Percentiles rank a stretch among this genome's conserved stretches.
phyloP scores from a whole-genome alignment of 2,797 vertebrate species.

The Lagocephalus sceleratus region DNA sequence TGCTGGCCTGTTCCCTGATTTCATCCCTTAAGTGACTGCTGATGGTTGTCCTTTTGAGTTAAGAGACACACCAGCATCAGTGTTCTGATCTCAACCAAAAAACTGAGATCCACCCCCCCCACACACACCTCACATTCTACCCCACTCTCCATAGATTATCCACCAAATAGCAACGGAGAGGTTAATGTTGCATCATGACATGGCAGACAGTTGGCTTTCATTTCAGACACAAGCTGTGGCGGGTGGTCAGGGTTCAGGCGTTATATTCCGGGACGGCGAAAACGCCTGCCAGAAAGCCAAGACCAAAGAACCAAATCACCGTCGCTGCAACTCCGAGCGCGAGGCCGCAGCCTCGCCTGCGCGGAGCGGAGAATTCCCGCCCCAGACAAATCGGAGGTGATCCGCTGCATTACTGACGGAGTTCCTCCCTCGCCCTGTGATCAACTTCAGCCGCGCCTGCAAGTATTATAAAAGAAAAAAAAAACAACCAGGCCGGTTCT shows the following conservation, averaged over 20 bases:
- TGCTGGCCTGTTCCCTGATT: not conserved
- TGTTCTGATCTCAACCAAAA: not conserved
- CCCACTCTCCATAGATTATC: not conserved
- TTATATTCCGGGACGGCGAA: slow-evolving; percentile 17
- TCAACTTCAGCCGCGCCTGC: slow-evolving; percentile 11
- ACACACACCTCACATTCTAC: not conserved
- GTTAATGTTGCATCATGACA: not conserved
- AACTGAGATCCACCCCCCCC: too few relatives aligned
- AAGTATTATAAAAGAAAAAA: too few relatives aligned
- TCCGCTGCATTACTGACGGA: slow-evolving; percentile 9
- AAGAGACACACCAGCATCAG: not conserved
- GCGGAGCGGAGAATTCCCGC: slow-evolving; percentile 25
- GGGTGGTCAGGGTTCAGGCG: slow-evolving; percentile 24
- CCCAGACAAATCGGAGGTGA: slow-evolving; percentile 20
- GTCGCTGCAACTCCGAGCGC: slow-evolving; percentile 23
- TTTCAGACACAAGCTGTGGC: not conserved
- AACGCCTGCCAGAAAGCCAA: slow-evolving; percentile 10
- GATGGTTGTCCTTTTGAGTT: not conserved
- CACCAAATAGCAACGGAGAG: not conserved
- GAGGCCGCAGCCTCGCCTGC: slow-evolving; percentile 8
- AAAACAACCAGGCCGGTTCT: slow-evolving; percentile 43
- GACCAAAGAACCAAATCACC: slow-evolving; percentile 31
- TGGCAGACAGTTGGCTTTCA: not conserved
- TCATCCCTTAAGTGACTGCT: slow-evolving; percentile 2
- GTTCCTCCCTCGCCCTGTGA: slow-evolving; percentile 13